Conservation (phyloP, 2,888 invertebrate species). For the Diogma glabrata region DNA sequence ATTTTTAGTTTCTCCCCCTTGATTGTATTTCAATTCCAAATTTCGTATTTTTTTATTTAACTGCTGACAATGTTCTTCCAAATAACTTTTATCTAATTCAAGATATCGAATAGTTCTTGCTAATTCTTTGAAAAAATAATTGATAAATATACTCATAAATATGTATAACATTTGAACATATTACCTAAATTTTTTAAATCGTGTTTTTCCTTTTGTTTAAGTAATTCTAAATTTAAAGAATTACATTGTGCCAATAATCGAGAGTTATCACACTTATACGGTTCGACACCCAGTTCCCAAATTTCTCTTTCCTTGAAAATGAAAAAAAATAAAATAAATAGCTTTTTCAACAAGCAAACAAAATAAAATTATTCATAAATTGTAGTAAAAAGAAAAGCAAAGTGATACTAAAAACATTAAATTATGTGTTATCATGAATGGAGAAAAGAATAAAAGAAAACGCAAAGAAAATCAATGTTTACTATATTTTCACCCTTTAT, state of each 20-base stretch:
- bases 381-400: too few species aligned
- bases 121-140: constrained; percentile 35
- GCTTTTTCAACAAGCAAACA: too few species aligned
- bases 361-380: constrained; percentile 5
- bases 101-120: constrained; percentile 40
- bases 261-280: constrained; percentile 70
- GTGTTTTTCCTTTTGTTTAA: constrained; percentile 52
- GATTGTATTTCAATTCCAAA: constrained; percentile 38
- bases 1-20: constrained; percentile 16
- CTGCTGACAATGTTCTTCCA: constrained; percentile 38
- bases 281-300: constrained; percentile 59
- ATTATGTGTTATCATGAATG: too few species aligned
- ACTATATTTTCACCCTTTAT: too few species aligned
- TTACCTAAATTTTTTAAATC: constrained; percentile 45
- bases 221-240: constrained; percentile 52
- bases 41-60: constrained; percentile 37
- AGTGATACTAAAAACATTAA: too few species aligned
- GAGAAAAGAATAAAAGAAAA: too few species aligned
- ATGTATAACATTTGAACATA: constrained; percentile 8
- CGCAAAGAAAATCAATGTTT: too few species aligned
- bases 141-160: constrained; percentile 11
- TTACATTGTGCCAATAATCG: constrained; percentile 65
- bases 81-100: constrained; percentile 40
- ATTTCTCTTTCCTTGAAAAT: constrained; percentile 52
- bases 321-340: too few species aligned